A percentile compares a stretch with the other conserved stretches of the same genome.
Evolutionary conservation across 2,888 invertebrate genomes (phyloP).

Genomic region (Tuberolachnus salignus): DNA sequence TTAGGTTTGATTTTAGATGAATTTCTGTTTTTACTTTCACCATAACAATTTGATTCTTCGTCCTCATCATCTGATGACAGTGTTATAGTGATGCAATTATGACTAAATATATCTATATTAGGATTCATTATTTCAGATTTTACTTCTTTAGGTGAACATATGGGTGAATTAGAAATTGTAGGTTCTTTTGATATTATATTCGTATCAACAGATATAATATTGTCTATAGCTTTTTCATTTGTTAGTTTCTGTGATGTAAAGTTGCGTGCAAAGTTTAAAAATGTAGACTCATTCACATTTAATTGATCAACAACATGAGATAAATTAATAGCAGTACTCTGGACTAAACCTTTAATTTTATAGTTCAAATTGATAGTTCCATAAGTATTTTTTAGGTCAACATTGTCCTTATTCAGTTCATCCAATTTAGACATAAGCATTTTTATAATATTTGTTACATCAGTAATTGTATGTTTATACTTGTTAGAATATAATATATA

Average conservation of each 20-base stretch:
- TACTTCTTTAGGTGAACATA: background rate
- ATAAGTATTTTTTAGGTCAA: slow-evolving; percentile 20
- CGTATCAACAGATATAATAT: background rate
- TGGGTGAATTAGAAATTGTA: background rate
- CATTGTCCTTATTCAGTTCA: slow-evolving; percentile 33
- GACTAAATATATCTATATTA: slow-evolving; percentile 21
- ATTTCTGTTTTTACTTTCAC: background rate
- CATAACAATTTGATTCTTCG: slow-evolving; percentile 17
- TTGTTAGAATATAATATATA: slow-evolving; percentile 50
- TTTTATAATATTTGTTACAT: slow-evolving; percentile 50
- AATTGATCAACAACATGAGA: slow-evolving; percentile 45
- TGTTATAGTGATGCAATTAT: slow-evolving; percentile 1
- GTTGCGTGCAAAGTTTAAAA: slow-evolving; percentile 2
- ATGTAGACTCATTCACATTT: slow-evolving; percentile 44
- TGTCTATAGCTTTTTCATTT: slow-evolving; percentile 7
- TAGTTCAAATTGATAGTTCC: slow-evolving; percentile 35
- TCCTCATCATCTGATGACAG: slow-evolving; percentile 41
- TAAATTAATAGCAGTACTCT: slow-evolving; percentile 52
- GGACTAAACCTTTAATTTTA: slow-evolving; percentile 48
- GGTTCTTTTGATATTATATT: background rate
- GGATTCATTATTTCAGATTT: slow-evolving; percentile 1
- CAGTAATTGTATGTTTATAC: slow-evolving; percentile 51
- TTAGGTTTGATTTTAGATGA: background rate
- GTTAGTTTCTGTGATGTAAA: background rate
- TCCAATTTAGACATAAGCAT: slow-evolving; percentile 39